These are phyloP conservation scores for Suricata suricatta DNA, from an alignment of 2,113 vertebrate species.

Conservation along the genomic window DNA sequence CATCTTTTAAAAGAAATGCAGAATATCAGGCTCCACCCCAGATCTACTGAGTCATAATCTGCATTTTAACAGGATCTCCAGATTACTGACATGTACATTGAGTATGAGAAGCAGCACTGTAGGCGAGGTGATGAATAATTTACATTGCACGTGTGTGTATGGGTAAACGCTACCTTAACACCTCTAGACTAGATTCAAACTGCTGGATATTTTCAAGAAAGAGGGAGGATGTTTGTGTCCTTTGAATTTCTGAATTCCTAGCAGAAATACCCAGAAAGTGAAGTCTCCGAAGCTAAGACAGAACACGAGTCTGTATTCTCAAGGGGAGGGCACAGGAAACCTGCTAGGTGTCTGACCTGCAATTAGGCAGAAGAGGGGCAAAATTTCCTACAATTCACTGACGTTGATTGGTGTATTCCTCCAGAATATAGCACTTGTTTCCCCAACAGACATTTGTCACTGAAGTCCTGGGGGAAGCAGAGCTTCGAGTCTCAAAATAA, in stretches of 20 bases:
- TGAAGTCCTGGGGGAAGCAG: not conserved
- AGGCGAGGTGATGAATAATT: not conserved
- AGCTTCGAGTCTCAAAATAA: slow-evolving; percentile 23
- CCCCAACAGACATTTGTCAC: not conserved
- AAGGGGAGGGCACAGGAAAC: not conserved
- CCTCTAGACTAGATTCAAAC: slow-evolving; percentile 24
- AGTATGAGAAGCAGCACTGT: not conserved
- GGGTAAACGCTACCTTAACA: not conserved
- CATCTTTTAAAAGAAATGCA: not conserved
- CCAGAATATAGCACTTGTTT: slow-evolving; percentile 6
- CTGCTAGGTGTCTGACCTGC: not conserved
- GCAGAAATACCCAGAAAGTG: not conserved
- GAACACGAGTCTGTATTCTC: not conserved
- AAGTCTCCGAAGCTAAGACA: not conserved
- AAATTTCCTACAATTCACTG: not conserved
- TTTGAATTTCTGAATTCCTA: not conserved
- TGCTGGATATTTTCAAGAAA: not conserved
- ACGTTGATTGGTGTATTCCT: not conserved
- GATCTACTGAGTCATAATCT: not conserved
- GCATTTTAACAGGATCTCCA: slow-evolving; percentile 10
- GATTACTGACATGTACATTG: not conserved
- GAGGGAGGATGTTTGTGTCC: not conserved
- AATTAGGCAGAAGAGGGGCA: not conserved
- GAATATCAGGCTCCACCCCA: not conserved
- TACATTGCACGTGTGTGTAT: not conserved